Base-by-base conservation (phyloP, 2,888 invertebrate genomes). In the Troilus luridus region DNA sequence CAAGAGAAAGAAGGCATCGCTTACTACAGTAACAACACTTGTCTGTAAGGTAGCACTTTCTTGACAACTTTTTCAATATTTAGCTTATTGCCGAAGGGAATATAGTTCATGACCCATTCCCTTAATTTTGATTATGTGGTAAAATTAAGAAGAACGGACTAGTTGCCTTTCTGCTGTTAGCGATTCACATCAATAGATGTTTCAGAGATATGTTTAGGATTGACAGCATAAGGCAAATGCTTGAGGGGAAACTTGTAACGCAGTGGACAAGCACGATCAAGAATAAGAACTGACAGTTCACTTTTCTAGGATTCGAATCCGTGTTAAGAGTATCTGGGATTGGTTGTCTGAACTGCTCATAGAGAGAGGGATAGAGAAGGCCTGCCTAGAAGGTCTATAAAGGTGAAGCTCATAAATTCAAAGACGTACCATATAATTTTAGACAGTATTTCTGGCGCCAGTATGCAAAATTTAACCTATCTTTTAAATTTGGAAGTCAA, bases 401-500 rank as follows among this genome's bases (percentile, higher is more conserved):
- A 85, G 85, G 85, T 85, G 54, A 85, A 85, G 6, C 85, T 85
- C 56, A 85, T 85, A 85, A 85, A 85, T 85, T 56, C 56, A 41
- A n/a, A 85, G 85, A 21, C n/a, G 56, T 56, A 85, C 21, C n/a
- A 85, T 85, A 58, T 85, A 85, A 85, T 85, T 85, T 85, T 56
- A 58, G 58, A 56, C 54, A 85, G n/a, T 85, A n/a, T 85, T 56
- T 85, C 85, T 85, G 85, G 85, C 85, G 85, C 85, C 85, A 56
- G n/a, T 85, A 85, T 85, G 85, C 85, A 58, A 85, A 85, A 85
- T 85, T 85, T 56, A 85, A 77, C 72, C 72, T 41, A 7, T 77
- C 27, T 77, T 56, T 85, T 56, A 58, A 85, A 85, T 85, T 85
- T 85, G 85, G 85, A 85, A 85, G 85, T 85, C 85, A 85, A 85